Conservation (phyloP, 2,888 invertebrate genomes). For the Ceramica pisi region DNA sequence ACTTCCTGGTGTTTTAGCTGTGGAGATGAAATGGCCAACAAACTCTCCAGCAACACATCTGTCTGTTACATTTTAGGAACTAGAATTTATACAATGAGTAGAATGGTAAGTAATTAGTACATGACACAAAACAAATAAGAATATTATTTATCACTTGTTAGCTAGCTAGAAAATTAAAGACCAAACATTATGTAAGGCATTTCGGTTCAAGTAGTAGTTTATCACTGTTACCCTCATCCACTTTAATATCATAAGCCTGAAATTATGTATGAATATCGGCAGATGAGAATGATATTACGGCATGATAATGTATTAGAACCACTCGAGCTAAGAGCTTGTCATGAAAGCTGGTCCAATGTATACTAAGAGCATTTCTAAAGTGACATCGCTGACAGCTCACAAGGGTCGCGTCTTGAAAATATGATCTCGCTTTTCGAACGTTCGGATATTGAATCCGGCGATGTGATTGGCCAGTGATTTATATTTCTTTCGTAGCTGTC, state of each 20-base stretch:
- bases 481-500: conserved; percentile 43
- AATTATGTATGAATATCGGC: conserved; percentile 37
- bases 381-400: conserved; percentile 58
- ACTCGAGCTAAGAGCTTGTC: conserved; percentile 60
- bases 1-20: no score
- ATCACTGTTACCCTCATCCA: conserved; percentile 17
- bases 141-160: no score
- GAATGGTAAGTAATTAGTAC: no score
- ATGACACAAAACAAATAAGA: no score
- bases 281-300: conserved; percentile 39
- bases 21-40: no score
- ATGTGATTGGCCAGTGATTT: conserved; percentile 55
- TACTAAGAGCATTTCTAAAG: conserved; percentile 51
- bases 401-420: conserved; percentile 56
- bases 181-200: neutral
- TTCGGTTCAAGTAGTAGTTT: conserved; percentile 1
- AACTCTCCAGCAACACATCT: no score
- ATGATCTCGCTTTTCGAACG: conserved; percentile 46
- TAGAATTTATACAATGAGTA: no score
- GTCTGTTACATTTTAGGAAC: no score
- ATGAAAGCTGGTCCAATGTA: conserved; percentile 55
- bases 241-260: conserved; percentile 21
- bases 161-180: no score
- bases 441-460: conserved; percentile 45
- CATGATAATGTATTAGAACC: conserved; percentile 39